These are phyloP conservation scores for Coranthus polyacanthus DNA, from an alignment of 2,797 vertebrate genomes.

Conservation along the genomic window DNA sequence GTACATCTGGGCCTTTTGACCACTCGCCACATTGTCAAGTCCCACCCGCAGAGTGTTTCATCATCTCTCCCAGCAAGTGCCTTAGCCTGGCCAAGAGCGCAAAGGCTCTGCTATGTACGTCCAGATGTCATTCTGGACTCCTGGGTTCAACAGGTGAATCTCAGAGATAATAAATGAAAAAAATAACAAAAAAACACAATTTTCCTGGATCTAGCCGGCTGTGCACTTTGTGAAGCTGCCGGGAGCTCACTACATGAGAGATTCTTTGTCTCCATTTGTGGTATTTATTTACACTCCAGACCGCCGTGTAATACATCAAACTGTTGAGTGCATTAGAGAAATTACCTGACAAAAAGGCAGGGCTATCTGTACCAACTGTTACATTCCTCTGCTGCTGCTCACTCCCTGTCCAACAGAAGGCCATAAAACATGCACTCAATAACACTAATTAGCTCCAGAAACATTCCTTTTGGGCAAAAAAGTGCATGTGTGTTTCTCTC, in stretches of 20 bases:
- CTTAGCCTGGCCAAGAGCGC: conserved; percentile 56
- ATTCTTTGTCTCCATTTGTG: conserved; percentile 43
- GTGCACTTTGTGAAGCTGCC: conserved; percentile 35
- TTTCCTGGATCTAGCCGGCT: conserved; percentile 30
- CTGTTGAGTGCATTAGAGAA: conserved; percentile 50
- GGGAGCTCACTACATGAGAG: conserved; percentile 21
- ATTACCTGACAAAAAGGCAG: conserved; percentile 66
- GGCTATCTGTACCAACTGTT: conserved; percentile 67
- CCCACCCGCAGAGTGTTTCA: conserved; percentile 80
- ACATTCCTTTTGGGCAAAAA: conserved; percentile 72
- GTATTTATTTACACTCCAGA: conserved; percentile 53
- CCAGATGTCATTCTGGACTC: conserved; percentile 77
- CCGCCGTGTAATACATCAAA: conserved; percentile 42
- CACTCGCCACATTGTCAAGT: conserved; percentile 77
- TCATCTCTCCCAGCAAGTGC: conserved; percentile 79
- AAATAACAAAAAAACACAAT: conserved; percentile 3
- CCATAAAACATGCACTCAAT: conserved; percentile 78
- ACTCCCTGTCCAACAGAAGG: conserved; percentile 73
- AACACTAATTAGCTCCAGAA: conserved; percentile 84
- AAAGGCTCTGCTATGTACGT: conserved; percentile 62
- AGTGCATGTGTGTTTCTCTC: conserved; percentile 46
- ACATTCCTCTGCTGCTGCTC: conserved; percentile 74
- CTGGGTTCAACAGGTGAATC: conserved; percentile 78
- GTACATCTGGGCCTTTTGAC: conserved; percentile 82
- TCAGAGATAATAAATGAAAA: conserved; percentile 34